Evolutionary conservation across 2,797 vertebrate species (phyloP), one percentile per base, ranked within the genome.

Genomic region (Phyllotis vaccarum): DNA sequence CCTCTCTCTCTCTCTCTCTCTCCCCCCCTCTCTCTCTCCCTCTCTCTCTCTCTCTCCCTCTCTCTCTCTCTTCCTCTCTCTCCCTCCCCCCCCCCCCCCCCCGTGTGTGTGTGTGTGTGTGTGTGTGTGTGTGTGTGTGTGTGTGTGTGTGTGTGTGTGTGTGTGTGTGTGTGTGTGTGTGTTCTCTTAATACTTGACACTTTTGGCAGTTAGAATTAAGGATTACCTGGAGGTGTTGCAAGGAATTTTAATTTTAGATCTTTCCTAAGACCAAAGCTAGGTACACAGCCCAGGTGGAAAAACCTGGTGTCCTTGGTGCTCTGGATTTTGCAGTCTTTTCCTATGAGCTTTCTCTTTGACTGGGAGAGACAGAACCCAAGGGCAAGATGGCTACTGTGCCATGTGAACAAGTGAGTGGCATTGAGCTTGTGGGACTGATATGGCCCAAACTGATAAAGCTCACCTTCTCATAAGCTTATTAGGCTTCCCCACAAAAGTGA

Each of bases 391-490:
- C 74, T 83, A 3, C 81, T 96, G 95, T 72, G 54, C 60, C 90
- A 27, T 92, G 27, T 97, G 88, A 88, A 92, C 89, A 92, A 87
- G 37, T n/a, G 78, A 92, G 37, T 86, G 29, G 56, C 79, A 7
- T 0, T 89, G 70, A 85, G 60, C 94, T 91, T 86, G 16, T 10
- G 22, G 74, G 54, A 66, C 46, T 78, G 52, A 58, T 0, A 4
- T 37, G 58, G 37, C 49, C 54, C 76, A 93, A 94, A 60, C 89
- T 92, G 40, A 56, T 86, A 9, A 88, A 86, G 81, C 3, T 62
- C 90, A 24, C 52, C 82, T 96, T 75, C 92, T 49, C 34, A 34
- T 94, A 95, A 94, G 82, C 82, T 97, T 94, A 89, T 93, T 68
- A 37, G 85, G 46, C 49, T 66, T 74, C 72, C 85, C 49, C 86